Conservation (phyloP, 2,888 invertebrate species). For the Zootermopsis nevadensis region DNA sequence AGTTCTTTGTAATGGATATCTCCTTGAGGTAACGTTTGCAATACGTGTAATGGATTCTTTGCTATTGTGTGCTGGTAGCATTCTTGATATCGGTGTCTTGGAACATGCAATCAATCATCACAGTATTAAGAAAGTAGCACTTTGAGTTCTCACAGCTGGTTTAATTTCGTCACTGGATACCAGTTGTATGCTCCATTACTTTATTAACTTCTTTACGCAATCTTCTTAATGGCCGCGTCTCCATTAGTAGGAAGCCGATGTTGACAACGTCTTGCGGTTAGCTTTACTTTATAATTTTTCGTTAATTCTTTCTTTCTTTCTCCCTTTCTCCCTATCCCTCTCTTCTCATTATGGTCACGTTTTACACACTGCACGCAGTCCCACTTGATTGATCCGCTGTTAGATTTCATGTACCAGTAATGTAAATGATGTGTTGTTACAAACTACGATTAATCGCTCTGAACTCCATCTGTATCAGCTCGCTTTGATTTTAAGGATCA, state of each 20-base stretch:
- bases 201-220: constrained; percentile 43
- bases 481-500: too few relatives aligned
- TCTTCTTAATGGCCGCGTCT: constrained; percentile 36
- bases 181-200: constrained; percentile 34
- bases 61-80: not conserved
- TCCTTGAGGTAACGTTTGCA: not conserved
- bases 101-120: constrained; percentile 30
- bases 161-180: constrained; percentile 40
- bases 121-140: constrained; percentile 9
- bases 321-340: not conserved
- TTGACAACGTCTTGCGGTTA: constrained; percentile 22
- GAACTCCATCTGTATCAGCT: not conserved
- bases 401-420: not conserved
- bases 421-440: not conserved
- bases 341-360: not conserved
- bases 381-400: not conserved
- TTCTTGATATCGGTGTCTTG: not conserved
- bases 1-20: not conserved
- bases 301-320: not conserved
- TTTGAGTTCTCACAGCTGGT: constrained; percentile 16
- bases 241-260: constrained; percentile 15
- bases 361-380: not conserved
- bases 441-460: not conserved
- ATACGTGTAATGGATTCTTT: not conserved
- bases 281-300: constrained; percentile 5